phyloP scores from a whole-genome alignment of 2,888 invertebrate genomes.

The Parnassius mnemosyne region DNA sequence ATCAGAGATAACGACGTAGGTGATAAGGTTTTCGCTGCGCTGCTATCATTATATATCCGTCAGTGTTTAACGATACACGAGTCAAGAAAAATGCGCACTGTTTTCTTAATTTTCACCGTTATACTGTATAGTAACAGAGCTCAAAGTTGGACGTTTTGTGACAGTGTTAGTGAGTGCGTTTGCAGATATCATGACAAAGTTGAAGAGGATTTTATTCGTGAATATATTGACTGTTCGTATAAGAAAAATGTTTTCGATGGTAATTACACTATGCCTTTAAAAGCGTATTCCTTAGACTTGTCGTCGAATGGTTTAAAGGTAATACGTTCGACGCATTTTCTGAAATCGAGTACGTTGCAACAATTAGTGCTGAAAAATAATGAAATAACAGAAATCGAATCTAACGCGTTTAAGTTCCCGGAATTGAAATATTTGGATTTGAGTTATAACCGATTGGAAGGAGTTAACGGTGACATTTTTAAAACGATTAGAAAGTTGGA shows the following conservation, averaged over 20 bases:
- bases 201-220: conserved; percentile 43
- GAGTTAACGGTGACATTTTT: conserved; percentile 60
- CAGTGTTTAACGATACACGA: conserved; percentile 32
- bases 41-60: conserved; percentile 30
- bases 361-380: conserved; percentile 57
- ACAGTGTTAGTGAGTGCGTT: conserved; percentile 44
- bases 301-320: conserved; percentile 56
- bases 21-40: conserved; percentile 41
- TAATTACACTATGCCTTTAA: conserved; percentile 47
- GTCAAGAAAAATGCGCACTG: conserved; percentile 40
- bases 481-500: conserved; percentile 57
- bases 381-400: conserved; percentile 47
- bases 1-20: conserved; percentile 52
- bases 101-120: conserved; percentile 37
- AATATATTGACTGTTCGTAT: conserved; percentile 57
- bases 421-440: conserved; percentile 62
- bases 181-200: conserved; percentile 45
- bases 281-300: conserved; percentile 54
- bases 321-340: conserved; percentile 41
- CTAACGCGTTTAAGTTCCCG: conserved; percentile 51
- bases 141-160: conserved; percentile 51
- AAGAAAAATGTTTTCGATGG: conserved; percentile 30
- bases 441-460: conserved; percentile 59
- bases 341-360: conserved; percentile 49
- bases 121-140: conserved; percentile 32